Evolutionary conservation across 1,140 invertebrate genomes (phyloP).

Genomic region (Lasioglossum baleicum): DNA sequence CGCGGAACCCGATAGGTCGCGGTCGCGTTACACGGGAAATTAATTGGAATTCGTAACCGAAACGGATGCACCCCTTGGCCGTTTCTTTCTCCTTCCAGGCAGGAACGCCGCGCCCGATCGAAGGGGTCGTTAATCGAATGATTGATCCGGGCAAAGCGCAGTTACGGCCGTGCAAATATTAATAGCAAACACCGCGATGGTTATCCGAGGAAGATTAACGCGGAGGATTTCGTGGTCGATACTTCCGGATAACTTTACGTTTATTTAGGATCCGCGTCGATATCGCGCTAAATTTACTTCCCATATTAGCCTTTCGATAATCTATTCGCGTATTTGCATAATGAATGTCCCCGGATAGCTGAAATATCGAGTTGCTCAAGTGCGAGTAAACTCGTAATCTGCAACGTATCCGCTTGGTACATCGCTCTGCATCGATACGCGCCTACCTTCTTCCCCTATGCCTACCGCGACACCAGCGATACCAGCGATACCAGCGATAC

Average conservation of each 20-base stretch:
- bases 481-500: too few relatives aligned
- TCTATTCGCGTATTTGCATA: conserved; percentile 57
- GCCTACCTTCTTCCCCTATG: too few relatives aligned
- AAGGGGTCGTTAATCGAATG: too few relatives aligned
- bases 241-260: conserved; percentile 51
- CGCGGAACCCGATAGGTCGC: too few relatives aligned
- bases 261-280: conserved; percentile 45
- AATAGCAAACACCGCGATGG: conserved; percentile 48
- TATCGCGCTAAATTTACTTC: conserved; percentile 51
- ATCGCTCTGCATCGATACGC: too few relatives aligned
- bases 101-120: too few relatives aligned
- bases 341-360: conserved; percentile 38
- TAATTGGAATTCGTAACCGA: too few relatives aligned
- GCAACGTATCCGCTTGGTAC: conserved; percentile 25
- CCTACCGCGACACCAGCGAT: too few relatives aligned
- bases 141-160: conserved; percentile 19
- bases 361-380: conserved; percentile 49
- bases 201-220: conserved; percentile 44
- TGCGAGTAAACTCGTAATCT: conserved; percentile 49
- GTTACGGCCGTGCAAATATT: conserved; percentile 40
- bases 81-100: too few relatives aligned
- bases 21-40: too few relatives aligned
- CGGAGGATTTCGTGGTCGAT: conserved; percentile 31
- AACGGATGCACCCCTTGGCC: too few relatives aligned
- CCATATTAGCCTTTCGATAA: conserved; percentile 49